These are phyloP conservation scores for Stichodactyla helianthus DNA, from an alignment of 64 coral and sea anemone species.

Conservation along the genomic window DNA sequence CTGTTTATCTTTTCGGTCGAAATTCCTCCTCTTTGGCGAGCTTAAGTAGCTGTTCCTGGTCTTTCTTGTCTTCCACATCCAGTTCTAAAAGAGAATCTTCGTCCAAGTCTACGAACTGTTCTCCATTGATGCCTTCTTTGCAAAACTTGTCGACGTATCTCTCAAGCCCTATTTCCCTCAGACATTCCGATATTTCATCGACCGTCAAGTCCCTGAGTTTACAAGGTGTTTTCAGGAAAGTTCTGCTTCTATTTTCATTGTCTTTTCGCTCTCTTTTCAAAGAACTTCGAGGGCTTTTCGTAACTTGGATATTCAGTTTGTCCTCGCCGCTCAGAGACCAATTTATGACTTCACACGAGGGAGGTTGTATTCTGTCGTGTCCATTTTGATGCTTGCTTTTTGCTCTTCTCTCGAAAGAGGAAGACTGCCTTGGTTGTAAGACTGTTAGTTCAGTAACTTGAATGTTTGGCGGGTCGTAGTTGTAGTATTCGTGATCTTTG, in stretches of 20 bases:
- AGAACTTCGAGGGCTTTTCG: constrained; percentile 20
- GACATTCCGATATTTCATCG: constrained; percentile 1
- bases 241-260: neutral
- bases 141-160: neutral
- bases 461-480: neutral
- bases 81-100: neutral
- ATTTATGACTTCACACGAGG: constrained; percentile 5
- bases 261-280: constrained; percentile 1
- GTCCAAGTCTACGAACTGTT: neutral
- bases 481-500: neutral
- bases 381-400: constrained; percentile 15
- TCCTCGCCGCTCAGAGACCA: constrained; percentile 1
- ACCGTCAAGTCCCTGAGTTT: constrained; percentile 5
- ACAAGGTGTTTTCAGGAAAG: neutral
- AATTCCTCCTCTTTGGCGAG: neutral
- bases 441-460: constrained; percentile 3
- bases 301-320: neutral
- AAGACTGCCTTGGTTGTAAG: neutral
- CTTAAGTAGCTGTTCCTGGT: neutral
- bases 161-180: neutral
- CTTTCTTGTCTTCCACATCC: neutral
- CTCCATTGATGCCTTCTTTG: neutral
- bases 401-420: neutral
- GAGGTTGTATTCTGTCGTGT: neutral
- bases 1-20: neutral